phyloP scores from a whole-genome alignment of 2,797 vertebrate genomes.

The Malurus splendens region DNA sequence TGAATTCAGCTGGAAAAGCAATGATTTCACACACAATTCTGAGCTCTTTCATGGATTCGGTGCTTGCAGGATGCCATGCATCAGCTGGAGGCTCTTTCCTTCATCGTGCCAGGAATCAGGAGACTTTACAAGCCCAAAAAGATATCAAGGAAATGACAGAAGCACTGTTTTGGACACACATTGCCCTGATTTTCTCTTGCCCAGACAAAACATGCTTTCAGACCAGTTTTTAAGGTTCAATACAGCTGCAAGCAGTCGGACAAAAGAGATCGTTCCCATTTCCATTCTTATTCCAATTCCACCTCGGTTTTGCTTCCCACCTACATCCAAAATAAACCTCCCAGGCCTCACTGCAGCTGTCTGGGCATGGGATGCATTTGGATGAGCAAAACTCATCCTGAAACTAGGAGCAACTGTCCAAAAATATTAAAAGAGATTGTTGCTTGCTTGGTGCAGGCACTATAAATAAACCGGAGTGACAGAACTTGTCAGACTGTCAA shows the following conservation, averaged over 20 bases:
- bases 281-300: neutral
- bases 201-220: neutral
- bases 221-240: neutral
- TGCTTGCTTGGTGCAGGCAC: neutral
- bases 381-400: conserved; percentile 16
- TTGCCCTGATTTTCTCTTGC: neutral
- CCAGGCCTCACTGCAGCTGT: neutral
- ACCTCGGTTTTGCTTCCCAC: neutral
- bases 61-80: fast-evolving
- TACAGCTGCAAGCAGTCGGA: neutral
- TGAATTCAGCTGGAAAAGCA: neutral
- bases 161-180: neutral
- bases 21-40: neutral
- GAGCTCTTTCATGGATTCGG: neutral
- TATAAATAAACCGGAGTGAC: conserved; percentile 3
- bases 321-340: neutral
- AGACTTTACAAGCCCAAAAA: neutral
- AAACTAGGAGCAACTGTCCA: conserved; percentile 14
- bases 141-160: neutral
- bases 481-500: conserved; percentile 30
- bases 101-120: neutral
- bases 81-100: neutral
- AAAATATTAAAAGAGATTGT: neutral
- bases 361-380: neutral
- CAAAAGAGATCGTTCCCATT: neutral